Conservation (phyloP, 2,113 vertebrate species). For the Mastomys natalensis region DNA sequence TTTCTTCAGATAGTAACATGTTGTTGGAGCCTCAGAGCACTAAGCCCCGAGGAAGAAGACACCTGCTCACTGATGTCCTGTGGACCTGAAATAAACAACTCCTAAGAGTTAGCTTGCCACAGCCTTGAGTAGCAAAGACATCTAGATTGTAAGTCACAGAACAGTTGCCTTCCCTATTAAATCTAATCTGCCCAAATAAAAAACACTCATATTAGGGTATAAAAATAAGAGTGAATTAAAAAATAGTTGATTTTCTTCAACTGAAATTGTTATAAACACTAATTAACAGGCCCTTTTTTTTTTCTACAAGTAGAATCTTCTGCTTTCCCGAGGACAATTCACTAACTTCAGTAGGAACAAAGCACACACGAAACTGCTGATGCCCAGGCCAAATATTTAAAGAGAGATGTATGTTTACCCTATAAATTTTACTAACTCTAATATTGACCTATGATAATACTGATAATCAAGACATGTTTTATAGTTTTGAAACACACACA, state of each 20-base stretch:
- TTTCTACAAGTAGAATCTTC: not conserved
- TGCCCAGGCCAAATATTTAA: not conserved
- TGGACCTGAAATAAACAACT: not conserved
- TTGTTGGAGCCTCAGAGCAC: not conserved
- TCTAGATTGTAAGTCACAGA: not conserved
- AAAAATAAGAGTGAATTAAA: not conserved
- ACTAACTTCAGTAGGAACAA: conserved; percentile 16
- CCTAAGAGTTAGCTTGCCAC: not conserved
- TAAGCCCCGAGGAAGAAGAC: not conserved
- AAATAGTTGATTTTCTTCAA: conserved; percentile 29
- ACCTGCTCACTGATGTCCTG: not conserved
- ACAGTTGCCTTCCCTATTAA: not conserved
- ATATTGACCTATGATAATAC: not conserved
- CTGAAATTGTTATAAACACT: not conserved
- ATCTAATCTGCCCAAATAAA: not conserved
- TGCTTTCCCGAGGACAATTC: not conserved
- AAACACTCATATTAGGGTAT: not conserved
- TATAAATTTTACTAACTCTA: not conserved
- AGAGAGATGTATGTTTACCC: not conserved
- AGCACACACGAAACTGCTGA: not conserved
- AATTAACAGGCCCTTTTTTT: conserved; percentile 26
- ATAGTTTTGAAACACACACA: not conserved
- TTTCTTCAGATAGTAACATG: not conserved
- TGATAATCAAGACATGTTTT: not conserved
- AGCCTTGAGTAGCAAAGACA: not conserved